Evolutionary conservation across 1,140 invertebrate species (phyloP), one percentile per base, ranked within the genome.

Genomic region (Drosophila aff.): DNA sequence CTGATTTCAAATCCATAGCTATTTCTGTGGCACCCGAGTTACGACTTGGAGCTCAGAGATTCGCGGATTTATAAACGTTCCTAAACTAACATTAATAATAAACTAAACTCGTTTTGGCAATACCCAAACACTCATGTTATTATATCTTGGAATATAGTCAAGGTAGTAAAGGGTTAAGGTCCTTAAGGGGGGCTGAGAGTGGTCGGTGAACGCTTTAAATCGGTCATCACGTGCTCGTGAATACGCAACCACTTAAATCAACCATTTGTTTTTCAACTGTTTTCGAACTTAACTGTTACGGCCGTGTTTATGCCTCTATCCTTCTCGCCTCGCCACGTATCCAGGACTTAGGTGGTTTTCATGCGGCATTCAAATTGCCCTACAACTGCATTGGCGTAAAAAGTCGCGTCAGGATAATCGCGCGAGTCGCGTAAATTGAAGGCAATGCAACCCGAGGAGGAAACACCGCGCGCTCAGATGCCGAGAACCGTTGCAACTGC

Each of bases 401-500:
- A 43, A 66, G 23, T 62, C 40, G 47, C 31, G 31, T 58, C 50
- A 69, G 50, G 33, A 52, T 46, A 64, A 36, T 26, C 59, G 67
- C 76, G 44, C 60, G 26, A 68, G 63, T 62, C 68, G 66, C 68
- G 68, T 41, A 57, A 47, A 55, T 40, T 79, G 60, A 64, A 85
- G 33, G 36, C 13, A 33, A 23, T 50, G 41, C 26, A 44, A 53
- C 41, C 21, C 23, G 40, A 43, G 33, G 49, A 23, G 26, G 46
- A 28, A 28, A 7, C 11, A 33, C 38, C 16, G n/a, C 53, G 55
- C 66, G 74, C 47, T 63, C 62, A 63, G 60, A 47, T 41, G 63
- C 49, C 81, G 52, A 52, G 62, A 53, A 75, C 77, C 77, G 77
- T 89, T 87, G 84, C 84, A 87, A 73, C 89, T 87, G 84, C 84